Evolutionary conservation across 2,888 invertebrate genomes (phyloP), one percentile per base, ranked within the genome.

Genomic region (Brachylomia viminalis): DNA sequence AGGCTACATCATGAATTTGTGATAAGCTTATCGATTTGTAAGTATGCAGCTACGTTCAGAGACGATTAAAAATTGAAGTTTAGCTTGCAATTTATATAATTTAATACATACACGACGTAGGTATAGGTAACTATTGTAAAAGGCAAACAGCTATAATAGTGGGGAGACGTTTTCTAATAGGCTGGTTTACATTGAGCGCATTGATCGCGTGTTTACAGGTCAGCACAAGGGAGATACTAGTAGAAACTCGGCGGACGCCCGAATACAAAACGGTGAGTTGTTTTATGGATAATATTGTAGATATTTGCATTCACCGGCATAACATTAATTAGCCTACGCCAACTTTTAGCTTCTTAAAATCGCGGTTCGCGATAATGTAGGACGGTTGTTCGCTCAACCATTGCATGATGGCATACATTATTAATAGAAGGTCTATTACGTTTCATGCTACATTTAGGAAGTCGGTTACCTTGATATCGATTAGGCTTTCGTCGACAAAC

Each of bases 161-260:
- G 91, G 91, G 91, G 91, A 90, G 88, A 89, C 90, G 91, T 91
- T 92, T 91, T 91, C 89, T 89, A 92, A 91, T 91, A 91, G 91
- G 90, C 91, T 92, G 90, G 91, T 92, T 93, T 93, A 92, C 92
- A 95, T 92, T 94, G 92, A 94, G 94, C 93, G 93, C 93, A 94
- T 93, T 95, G 93, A 95, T 95, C 93, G 94, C 94, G 93, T 95
- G 94, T 95, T 95, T 93, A 92, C 95, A 96, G 96, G 96, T 96
- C 94, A 96, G 92, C 94, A 94, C 95, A 91, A 95, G 95, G 94
- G 96, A 94, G 94, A 95, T 95, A 92, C 94, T 96, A 90, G 93
- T 95, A 93, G 95, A 96, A 94, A 94, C 95, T 92, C 95, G 94
- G 88, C 95, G 96, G 91, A 92, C 95, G 92, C 92, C 95, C 90